phyloP scores from a whole-genome alignment of 2,113 vertebrate genomes.

The Sminthopsis crassicaudata region DNA sequence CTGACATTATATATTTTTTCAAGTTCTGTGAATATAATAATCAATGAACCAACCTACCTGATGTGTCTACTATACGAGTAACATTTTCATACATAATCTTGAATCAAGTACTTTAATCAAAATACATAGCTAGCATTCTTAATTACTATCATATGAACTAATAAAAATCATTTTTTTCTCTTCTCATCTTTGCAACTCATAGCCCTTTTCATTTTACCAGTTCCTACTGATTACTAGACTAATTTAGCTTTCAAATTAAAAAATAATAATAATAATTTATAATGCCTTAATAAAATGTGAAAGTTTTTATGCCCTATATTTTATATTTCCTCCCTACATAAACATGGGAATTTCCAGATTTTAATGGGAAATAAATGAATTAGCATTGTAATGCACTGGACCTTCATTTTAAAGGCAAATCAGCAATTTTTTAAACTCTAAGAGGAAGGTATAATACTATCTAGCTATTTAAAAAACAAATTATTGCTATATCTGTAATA shows the following conservation, averaged over 20 bases:
- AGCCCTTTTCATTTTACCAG: not conserved
- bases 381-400: slow-evolving; percentile 68
- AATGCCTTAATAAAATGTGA: slow-evolving; percentile 40
- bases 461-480: slow-evolving; percentile 61
- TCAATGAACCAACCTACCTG: not conserved
- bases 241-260: slow-evolving; percentile 21
- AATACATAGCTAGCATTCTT: not conserved
- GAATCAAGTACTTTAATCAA: not conserved
- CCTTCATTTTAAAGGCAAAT: slow-evolving; percentile 68
- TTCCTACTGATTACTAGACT: slow-evolving; percentile 20
- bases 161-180: not conserved
- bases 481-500: slow-evolving; percentile 37
- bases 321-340: not conserved
- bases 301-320: slow-evolving; percentile 50
- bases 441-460: slow-evolving; percentile 68
- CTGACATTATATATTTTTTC: not conserved
- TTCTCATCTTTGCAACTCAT: not conserved
- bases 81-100: not conserved
- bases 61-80: not conserved
- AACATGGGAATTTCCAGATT: slow-evolving; percentile 59
- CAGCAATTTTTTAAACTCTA: slow-evolving; percentile 62
- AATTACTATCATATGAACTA: slow-evolving; percentile 6
- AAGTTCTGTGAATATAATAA: not conserved
- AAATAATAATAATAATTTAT: not conserved
- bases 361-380: slow-evolving; percentile 74